Conservation (phyloP, 2,888 invertebrate species). For the Salticus scenicus region DNA sequence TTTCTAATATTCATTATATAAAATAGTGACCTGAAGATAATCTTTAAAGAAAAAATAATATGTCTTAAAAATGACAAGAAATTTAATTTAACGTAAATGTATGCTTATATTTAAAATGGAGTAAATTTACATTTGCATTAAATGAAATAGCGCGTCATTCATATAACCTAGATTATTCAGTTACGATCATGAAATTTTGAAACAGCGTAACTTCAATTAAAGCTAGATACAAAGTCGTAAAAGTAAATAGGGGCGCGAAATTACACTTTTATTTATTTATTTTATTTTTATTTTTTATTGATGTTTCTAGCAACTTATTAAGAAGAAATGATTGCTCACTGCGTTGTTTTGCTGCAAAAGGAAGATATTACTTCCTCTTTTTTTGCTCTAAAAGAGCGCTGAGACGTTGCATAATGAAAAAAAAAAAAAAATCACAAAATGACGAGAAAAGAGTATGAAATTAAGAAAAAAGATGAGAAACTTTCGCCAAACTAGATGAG, state of each 20-base stretch:
- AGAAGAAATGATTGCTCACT: neutral
- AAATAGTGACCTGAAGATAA: too few species aligned
- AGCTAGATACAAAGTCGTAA: neutral
- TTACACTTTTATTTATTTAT: neutral
- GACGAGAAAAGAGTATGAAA: neutral
- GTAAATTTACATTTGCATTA: too few species aligned
- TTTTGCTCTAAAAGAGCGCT: neutral
- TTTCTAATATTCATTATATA: too few species aligned
- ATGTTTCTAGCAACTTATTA: neutral
- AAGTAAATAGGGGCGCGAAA: neutral
- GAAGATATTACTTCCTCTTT: neutral
- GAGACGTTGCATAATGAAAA: neutral
- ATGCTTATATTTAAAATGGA: too few species aligned
- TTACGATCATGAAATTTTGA: neutral
- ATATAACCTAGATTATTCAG: too few species aligned
- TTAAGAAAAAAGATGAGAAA: neutral
- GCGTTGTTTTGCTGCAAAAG: neutral
- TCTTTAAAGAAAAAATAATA: too few species aligned
- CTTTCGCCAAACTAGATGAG: too few species aligned
- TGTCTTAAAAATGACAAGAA: too few species aligned
- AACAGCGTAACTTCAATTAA: slow-evolving; percentile 2
- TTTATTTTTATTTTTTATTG: neutral
- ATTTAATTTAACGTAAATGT: too few species aligned
- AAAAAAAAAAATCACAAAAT: neutral
- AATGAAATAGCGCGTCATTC: too few species aligned